Percentiles rank a stretch among this genome's conserved stretches.
Evolutionary conservation across 2,888 invertebrate species (phyloP).

Genomic region (Protula sp.): DNA sequence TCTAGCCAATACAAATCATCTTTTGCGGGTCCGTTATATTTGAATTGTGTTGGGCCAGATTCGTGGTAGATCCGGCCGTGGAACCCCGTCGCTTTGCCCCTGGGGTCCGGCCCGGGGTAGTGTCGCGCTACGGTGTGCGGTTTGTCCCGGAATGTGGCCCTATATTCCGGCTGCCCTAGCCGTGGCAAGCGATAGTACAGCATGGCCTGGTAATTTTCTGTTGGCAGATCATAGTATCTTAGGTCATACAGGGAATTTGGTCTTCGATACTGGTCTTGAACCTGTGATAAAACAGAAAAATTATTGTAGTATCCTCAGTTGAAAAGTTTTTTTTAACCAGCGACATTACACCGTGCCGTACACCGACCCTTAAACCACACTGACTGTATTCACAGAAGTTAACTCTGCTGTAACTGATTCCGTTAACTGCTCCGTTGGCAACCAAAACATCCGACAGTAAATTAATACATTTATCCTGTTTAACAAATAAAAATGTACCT

Average conservation of each 20-base stretch:
- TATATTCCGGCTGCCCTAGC: slow-evolving; percentile 15
- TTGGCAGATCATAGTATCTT: slow-evolving; percentile 18
- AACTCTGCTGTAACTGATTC: no score
- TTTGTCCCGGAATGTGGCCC: slow-evolving; percentile 19
- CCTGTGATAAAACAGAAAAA: no score
- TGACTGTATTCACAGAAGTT: no score
- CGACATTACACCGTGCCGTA: no score
- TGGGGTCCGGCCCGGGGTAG: slow-evolving; percentile 14
- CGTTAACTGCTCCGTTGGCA: no score
- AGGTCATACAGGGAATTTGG: slow-evolving; percentile 16
- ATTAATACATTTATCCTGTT: no score
- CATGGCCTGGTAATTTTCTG: slow-evolving; percentile 9
- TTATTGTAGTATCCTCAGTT: no score
- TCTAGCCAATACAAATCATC: slow-evolving; percentile 19
- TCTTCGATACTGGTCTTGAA: slow-evolving; percentile 19
- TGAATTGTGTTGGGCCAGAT: slow-evolving; percentile 18
- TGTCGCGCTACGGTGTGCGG: slow-evolving; percentile 16
- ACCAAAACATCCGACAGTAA: no score
- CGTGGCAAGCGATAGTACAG: slow-evolving; percentile 15
- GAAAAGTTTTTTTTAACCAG: no score
- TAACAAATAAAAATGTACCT: no score
- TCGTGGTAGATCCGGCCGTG: slow-evolving; percentile 22
- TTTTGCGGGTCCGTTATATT: slow-evolving; percentile 16
- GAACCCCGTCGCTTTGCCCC: slow-evolving; percentile 17
- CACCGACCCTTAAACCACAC: no score